phyloP scores from a whole-genome alignment of 2,113 vertebrate species.

The Benitochromis conjunctus region DNA sequence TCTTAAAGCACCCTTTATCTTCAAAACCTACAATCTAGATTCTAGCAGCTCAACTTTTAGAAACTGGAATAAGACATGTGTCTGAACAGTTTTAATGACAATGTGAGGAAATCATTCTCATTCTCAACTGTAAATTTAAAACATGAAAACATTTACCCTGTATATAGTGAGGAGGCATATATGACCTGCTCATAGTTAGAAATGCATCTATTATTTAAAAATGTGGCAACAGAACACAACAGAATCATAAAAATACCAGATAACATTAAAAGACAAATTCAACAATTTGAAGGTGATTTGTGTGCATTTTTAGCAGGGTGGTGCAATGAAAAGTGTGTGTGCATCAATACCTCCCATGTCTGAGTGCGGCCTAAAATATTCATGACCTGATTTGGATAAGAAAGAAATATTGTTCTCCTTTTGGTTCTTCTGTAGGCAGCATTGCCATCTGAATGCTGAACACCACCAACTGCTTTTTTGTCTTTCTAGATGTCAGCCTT shows the following conservation, averaged over 20 bases:
- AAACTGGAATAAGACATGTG: not conserved
- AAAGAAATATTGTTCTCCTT: not conserved
- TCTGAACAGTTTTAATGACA: not conserved
- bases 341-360: not conserved
- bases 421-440: not conserved
- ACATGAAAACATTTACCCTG: not conserved
- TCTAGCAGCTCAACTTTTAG: not conserved
- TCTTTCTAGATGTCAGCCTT: not conserved
- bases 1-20: not conserved
- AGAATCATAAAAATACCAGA: not conserved
- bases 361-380: constrained; percentile 7
- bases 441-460: not conserved
- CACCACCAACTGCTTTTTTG: not conserved
- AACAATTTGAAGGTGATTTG: not conserved
- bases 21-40: not conserved
- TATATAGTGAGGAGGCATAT: not conserved
- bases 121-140: not conserved
- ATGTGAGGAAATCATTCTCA: not conserved
- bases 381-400: not conserved
- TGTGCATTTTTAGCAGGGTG: not conserved
- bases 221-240: not conserved
- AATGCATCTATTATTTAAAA: not conserved
- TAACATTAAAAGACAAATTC: not conserved
- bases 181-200: not conserved
- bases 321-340: not conserved